A percentile compares a stretch with the other conserved stretches of the same genome.
These are phyloP conservation scores for Copsychus sechellarum DNA, from an alignment of 2,113 vertebrate species.

Conservation along the genomic window DNA sequence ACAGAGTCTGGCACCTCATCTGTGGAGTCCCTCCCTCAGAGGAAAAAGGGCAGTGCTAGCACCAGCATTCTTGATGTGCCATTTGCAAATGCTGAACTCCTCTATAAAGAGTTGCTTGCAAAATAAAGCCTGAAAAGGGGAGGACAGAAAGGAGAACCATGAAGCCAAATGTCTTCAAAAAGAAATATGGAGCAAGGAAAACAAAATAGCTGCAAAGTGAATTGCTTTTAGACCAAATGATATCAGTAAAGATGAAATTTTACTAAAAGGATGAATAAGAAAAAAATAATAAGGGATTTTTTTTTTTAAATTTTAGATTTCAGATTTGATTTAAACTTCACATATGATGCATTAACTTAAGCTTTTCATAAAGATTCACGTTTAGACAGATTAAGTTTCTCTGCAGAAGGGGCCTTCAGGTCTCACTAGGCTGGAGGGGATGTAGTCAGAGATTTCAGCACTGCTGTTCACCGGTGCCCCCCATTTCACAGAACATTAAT, in stretches of 20 bases:
- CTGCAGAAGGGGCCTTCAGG: neutral
- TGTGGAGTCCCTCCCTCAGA: neutral
- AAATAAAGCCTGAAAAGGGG: neutral
- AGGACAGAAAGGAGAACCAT: neutral
- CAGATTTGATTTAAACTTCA: neutral
- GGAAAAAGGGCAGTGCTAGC: rapidly evolving
- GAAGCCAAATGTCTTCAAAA: neutral
- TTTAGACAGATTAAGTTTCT: neutral
- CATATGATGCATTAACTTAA: neutral
- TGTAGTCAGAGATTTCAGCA: neutral
- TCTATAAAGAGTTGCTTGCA: neutral
- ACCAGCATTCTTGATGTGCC: neutral
- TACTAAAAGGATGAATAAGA: neutral
- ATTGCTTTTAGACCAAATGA: neutral
- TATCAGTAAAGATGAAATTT: neutral
- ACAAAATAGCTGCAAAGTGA: neutral
- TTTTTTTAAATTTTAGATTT: neutral
- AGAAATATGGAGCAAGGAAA: neutral
- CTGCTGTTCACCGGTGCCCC: neutral
- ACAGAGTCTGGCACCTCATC: neutral
- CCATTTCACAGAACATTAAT: neutral
- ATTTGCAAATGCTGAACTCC: neutral
- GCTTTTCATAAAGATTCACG: neutral
- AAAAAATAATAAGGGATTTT: neutral
- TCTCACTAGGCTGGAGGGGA: neutral